Evolutionary conservation across 1,140 invertebrate species (phyloP).

Genomic region (Orchestia grillus): DNA sequence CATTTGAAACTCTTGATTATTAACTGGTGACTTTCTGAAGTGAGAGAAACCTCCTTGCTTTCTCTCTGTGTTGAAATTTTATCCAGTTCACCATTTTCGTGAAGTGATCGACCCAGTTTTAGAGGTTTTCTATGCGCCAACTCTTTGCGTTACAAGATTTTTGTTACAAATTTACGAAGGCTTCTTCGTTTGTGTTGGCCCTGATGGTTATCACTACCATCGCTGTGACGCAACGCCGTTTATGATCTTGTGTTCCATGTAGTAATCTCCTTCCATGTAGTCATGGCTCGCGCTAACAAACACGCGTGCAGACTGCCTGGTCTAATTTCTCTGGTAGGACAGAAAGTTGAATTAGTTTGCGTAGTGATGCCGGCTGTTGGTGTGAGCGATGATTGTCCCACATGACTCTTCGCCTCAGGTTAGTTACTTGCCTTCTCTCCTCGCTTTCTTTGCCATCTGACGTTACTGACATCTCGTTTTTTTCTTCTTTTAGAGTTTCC

Average conservation of each 20-base stretch:
- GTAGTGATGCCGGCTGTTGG: slow-evolving; percentile 18
- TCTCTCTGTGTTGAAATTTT: background rate
- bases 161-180: too few species aligned
- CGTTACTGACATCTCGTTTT: background rate
- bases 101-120: background rate
- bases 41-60: background rate
- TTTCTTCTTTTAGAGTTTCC: background rate
- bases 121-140: background rate
- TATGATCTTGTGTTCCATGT: background rate
- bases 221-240: background rate
- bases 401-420: slow-evolving; percentile 27
- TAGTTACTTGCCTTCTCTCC: slow-evolving; percentile 43
- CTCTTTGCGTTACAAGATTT: too few species aligned
- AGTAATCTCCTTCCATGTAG: background rate
- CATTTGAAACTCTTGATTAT: background rate
- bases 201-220: background rate
- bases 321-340: background rate
- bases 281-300: background rate
- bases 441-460: slow-evolving; percentile 28
- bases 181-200: background rate
- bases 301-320: background rate
- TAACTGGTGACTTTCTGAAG: background rate
- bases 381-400: slow-evolving; percentile 27
- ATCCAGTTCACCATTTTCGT: background rate
- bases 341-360: slow-evolving; percentile 40